Evolutionary conservation across 1,140 invertebrate species (phyloP), one percentile per base, ranked within the genome.

Genomic region (Lepidurus apus): DNA sequence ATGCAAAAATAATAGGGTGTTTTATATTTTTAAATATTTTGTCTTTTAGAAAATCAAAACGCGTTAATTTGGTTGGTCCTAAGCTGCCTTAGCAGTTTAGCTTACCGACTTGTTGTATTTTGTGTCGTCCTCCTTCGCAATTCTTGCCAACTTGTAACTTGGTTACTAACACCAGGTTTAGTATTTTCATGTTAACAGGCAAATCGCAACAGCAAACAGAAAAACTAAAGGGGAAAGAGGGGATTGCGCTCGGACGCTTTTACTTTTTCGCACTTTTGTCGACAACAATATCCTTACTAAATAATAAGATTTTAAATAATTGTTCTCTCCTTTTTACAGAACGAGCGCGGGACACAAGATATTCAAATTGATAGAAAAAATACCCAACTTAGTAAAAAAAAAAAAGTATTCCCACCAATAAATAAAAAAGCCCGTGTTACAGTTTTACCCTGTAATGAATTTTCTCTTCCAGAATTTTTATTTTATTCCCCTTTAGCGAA

Each of bases 121-220:
- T 21, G 17, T 21, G 21, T 65, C 53, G 21, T 65, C 53, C 53
- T 65, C 53, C 21, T 65, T 65, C 13, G 53, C 53, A 65, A n/a
- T 65, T 65, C 53, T 65, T 65, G 53, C 53, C 53, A 65, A 65
- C 53, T 34, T 65, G 53, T 65, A 65, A 65, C 53, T 65, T 65
- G 8, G 53, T 65, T 65, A 65, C 53, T 65, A 65, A 65, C 53
- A 65, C 53, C 53, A 65, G 53, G 53, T 65, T 65, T 65, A 21
- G 6, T n/a, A 65, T 65, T 65, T 34, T 34, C 34, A 34, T 3
- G 13, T 65, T 21, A 65, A 65, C 53, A 65, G 53, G 53, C 53
- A 65, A 65, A 65, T 65, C 53, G 8, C 53, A 65, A 65, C 53
- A 65, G 53, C 53, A 65, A 65, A 65, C 53, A 21, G 21, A 65